Percentiles rank a stretch among this genome's conserved stretches.
These are phyloP conservation scores for Sarcoramphus papa DNA, from an alignment of 2,797 vertebrate species.

Conservation along the genomic window DNA sequence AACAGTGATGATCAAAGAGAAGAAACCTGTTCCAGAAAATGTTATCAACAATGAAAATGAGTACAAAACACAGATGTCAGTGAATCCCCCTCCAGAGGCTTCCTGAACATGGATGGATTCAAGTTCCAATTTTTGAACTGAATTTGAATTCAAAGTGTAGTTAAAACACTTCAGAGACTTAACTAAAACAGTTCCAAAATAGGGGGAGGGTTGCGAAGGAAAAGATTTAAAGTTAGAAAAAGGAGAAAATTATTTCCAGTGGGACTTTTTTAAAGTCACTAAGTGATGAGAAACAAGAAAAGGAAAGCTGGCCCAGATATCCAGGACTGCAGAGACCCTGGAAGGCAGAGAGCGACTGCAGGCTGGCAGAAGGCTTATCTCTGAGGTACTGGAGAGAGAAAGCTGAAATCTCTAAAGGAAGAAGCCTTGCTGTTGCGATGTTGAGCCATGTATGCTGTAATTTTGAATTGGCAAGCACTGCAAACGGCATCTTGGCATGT, in stretches of 20 bases:
- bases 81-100: not conserved
- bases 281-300: not conserved
- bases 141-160: not conserved
- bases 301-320: not conserved
- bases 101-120: not conserved
- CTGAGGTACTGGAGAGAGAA: not conserved
- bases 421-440: not conserved
- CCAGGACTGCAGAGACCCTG: not conserved
- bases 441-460: not conserved
- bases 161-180: not conserved
- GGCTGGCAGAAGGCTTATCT: not conserved
- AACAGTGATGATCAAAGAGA: not conserved
- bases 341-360: rapidly evolving
- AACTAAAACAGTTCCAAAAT: not conserved
- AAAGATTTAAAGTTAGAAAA: not conserved
- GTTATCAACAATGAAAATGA: not conserved
- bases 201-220: not conserved
- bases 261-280: not conserved
- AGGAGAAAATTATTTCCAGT: not conserved
- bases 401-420: not conserved
- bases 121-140: not conserved
- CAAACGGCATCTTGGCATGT: not conserved
- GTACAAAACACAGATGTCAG: not conserved
- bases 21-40: not conserved
- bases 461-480: not conserved